Base-by-base conservation (phyloP, 2,113 vertebrate species). In the Myrmecophaga tridactyla region DNA sequence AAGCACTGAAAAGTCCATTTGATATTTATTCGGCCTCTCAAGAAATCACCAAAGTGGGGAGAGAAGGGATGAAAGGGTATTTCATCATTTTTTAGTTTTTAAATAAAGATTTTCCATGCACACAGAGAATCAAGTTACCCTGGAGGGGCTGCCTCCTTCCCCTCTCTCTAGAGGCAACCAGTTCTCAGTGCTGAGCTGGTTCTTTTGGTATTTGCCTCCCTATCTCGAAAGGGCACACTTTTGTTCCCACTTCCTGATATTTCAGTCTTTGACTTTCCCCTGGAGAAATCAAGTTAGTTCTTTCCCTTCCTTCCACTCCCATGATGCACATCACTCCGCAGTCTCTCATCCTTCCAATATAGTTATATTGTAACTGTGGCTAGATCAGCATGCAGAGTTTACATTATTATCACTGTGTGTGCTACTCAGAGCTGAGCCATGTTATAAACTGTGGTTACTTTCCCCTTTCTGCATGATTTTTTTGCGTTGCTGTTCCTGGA, bases 101-200 rank as follows among this genome's bases (percentile, higher is more conserved):
- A 94, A 90, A 63, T 91, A 51, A 73, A 92, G 89, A 76, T 84
- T 25, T 27, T 65, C 53, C 62, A 78, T 86, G 46, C 27, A 58
- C 10, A 36, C 62, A 43, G n/a, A 83, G 78, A 89, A 41, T 89
- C 91, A 86, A 39, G 46, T 67, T 62, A 18, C 21, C 39, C 27
- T 82, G 2, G 4, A 21, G 13, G n/a, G 27, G 11, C 58, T 51
- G 18, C 46, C 56, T 3, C 21, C 9, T 4, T 21, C 41, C 69
- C 29, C 69, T 39, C 69, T 65, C 12, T 83, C 67, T 14, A 67
- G 41, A 89, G 69, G 56, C 67, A 78, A 46, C 36, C 25, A 41
- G 63, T 82, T 60, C n/a, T 92, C 58, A 70, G 29, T 48, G 78
- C 41, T 80, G 17, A 41, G 56, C n/a, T 63, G n/a, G 73, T 75